Percentiles rank a stretch among this genome's conserved stretches.
Evolutionary conservation across 2,113 vertebrate species (phyloP).

Genomic region (Salvelinus alpinus): DNA sequence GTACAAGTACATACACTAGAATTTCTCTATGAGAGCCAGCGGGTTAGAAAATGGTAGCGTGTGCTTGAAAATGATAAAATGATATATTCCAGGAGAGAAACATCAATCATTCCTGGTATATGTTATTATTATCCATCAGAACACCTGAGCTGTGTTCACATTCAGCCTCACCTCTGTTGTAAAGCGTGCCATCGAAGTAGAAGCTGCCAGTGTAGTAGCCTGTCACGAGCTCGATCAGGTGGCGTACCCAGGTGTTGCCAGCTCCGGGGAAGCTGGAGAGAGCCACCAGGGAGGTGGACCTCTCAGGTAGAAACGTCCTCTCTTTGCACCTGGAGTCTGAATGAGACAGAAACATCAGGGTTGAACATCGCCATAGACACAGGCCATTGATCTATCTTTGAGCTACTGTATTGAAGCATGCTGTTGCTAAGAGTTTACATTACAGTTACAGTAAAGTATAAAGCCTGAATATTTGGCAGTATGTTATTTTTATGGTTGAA

Average conservation of each 20-base stretch:
- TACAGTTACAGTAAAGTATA: too few relatives aligned
- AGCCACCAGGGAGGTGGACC: slow-evolving; percentile 86
- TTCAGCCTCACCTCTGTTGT: slow-evolving; percentile 86
- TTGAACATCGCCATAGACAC: not conserved
- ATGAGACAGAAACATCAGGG: not conserved
- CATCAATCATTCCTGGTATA: not conserved
- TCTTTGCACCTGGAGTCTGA: slow-evolving; percentile 92
- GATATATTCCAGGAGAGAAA: not conserved
- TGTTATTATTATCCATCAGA: not conserved
- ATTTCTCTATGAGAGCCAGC: not conserved
- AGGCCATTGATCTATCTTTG: not conserved
- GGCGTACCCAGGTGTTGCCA: slow-evolving; percentile 94
- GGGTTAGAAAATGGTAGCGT: not conserved
- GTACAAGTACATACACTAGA: not conserved
- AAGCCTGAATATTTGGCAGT: too few relatives aligned
- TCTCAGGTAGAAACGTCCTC: slow-evolving; percentile 86
- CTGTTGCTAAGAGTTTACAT: too few relatives aligned
- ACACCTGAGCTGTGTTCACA: not conserved
- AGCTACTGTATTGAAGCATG: too few relatives aligned
- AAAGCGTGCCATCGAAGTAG: slow-evolving; percentile 94
- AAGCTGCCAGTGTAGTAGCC: slow-evolving; percentile 97
- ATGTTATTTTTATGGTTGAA: too few relatives aligned
- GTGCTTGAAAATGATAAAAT: not conserved
- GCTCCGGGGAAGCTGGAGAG: slow-evolving; percentile 94
- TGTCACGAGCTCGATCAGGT: slow-evolving; percentile 91